Evolutionary conservation across 2,797 vertebrate genomes (phyloP), one percentile per base, ranked within the genome.

Genomic region (Sebastes iracundus): DNA sequence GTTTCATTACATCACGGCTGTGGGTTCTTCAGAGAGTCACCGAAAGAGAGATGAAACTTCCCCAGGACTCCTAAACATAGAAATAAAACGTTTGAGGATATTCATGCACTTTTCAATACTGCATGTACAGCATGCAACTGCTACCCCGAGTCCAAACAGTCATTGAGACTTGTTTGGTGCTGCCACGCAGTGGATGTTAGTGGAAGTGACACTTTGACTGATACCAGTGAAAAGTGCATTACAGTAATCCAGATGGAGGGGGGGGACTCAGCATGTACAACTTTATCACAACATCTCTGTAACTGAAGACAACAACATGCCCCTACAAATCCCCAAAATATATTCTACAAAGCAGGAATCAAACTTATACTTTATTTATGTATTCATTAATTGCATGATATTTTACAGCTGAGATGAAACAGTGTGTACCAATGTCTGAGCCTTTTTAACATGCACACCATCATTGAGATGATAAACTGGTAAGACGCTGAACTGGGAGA

Each of bases 121-220:
- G 13, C 2, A n/a, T 42, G 8, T 25, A 7, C 46, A 32, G 6
- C n/a, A 10, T 30, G 3, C 13, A 49, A 23, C 33, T 49, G 28
- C 20, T n/a, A 14, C 27, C n/a, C 30, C 22, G 12, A 63, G 12
- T 18, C 5, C 27, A 38, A 23, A 75, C 18, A 35, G 52, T 7
- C n/a, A 9, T 5, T 70, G n/a, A 68, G 46, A 28, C 9, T 14
- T 80, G 75, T 30, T 53, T 14, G 2, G 61, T 90, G 87, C 88
- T 92, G 85, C 91, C 90, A 67, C 76, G 0, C 33, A 68, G 84
- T 86, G 93, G 91, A 66, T 28, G 10, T 23, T n/a, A 27, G 58
- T 25, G 55, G 64, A 80, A 16, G 6, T 78, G 52, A 70, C 16
- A 13, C 25, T 66, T 16, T 53, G 35, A 30, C 8, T 74, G 32